Base-by-base conservation (phyloP, 2,797 vertebrate species). In the Bradypodion ventrale region DNA sequence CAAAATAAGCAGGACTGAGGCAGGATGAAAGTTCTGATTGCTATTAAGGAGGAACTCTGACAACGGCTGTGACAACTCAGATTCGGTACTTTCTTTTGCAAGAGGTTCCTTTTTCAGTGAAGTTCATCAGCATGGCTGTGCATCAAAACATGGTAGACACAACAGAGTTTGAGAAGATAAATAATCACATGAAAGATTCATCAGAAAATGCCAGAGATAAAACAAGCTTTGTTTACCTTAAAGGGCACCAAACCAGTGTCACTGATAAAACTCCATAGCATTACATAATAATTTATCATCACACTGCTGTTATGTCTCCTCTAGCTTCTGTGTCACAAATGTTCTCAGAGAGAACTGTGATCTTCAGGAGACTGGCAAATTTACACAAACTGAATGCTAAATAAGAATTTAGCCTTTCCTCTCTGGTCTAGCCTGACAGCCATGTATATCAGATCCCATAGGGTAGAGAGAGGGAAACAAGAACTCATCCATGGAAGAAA, bases 1-100 rank as follows among this genome's bases (percentile, higher is more conserved):
- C 90, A 94, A 96, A 95, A 95, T 92, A 94, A 88, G 59, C 42
- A 87, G 32, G 6, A 16, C 0, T 42, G 60, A 40, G 83, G 68
- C 25, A 52, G 8, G 21, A 59, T 75, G 78, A 86, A 82, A 89
- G 73, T 56, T 56, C 29, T 65, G 66, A 90, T 69, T 91, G 83
- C 56, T 62, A 32, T 79, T 69, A 81, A 25, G 72, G 81, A 60
- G 44, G 79, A 78, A 81, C 79, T 82, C 89, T 68, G 37, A 70
- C 69, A 73, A 62, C 72, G 25, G 73, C 63, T 29, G 25, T 63
- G 80, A 80, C 83, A 21, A 73, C 25, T 29, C 16, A 78, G 9
- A 10, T 52, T 87, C 86, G 8, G 80, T 78, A 87, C 79, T 59
- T 82, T 44, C 76, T 63, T 87, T 89, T 81, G 81, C 85, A 87